Evolutionary conservation across 2,113 vertebrate genomes (phyloP).

Genomic region (Nymphicus hollandicus): DNA sequence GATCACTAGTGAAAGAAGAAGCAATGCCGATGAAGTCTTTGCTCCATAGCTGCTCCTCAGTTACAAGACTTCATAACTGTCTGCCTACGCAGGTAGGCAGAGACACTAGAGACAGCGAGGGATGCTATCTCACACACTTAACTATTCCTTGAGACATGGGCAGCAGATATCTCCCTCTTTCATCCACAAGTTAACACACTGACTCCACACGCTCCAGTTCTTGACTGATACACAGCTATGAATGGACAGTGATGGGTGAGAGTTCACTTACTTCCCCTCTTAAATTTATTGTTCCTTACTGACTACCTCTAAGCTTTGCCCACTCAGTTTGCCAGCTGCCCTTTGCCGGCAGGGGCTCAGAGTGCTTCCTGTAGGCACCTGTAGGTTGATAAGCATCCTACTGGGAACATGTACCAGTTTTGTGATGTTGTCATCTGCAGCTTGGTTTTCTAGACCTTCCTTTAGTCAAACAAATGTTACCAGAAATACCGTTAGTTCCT

Average conservation of each 20-base stretch:
- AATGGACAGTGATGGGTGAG: not conserved
- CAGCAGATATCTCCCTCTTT: not conserved
- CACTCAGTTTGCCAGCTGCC: not conserved
- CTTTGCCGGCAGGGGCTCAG: not conserved
- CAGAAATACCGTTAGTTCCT: not conserved
- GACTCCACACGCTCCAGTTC: not conserved
- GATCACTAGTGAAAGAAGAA: constrained; percentile 79
- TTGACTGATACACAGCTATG: rapidly evolving
- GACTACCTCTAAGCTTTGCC: not conserved
- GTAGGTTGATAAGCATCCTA: not conserved
- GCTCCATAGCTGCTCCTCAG: not conserved
- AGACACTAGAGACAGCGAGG: not conserved
- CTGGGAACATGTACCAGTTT: not conserved
- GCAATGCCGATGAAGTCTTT: not conserved
- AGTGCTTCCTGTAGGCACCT: not conserved
- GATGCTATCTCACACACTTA: not conserved
- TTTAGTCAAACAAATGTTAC: not conserved
- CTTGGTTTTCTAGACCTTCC: not conserved
- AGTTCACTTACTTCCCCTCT: not conserved
- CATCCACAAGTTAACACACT: not conserved
- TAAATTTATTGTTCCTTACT: not conserved
- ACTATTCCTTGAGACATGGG: not conserved
- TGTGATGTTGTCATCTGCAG: not conserved
- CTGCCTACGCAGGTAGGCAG: not conserved
- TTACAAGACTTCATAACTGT: not conserved